Base-by-base conservation (phyloP, 2,797 vertebrate species). In the Protosalanx chinensis region DNA sequence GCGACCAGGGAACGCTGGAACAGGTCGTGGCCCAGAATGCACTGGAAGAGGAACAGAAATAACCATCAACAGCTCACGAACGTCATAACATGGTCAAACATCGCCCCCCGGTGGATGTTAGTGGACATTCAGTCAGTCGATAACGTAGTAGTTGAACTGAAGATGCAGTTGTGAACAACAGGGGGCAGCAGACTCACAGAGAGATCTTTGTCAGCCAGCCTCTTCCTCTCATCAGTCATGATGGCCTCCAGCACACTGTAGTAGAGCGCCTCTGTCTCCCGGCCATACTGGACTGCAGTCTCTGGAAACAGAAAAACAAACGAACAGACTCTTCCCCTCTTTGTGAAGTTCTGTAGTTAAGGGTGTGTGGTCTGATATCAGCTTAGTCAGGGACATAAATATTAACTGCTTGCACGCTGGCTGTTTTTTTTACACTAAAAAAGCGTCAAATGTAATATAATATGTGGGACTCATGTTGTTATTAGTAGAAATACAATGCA, bases 181-280 rank as follows among this genome's bases (percentile, higher is more conserved):
- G 85, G 70, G 74, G 84, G 75, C 66, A 58, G 63, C 16, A 64
- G 80, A 91, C 95, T 94, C 91, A 96, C 96, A 70, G 93, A 94
- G 78, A 95, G 83, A 76, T 94, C 93, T 2, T 64, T 71, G 10
- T 92, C 85, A 67, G 91, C 93, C 68, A 91, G 82, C 63, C 92
- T 89, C 75, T 74, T 93, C 78, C 87, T 93, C 84, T 95, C 94
- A 51, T 94, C 86, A 71, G 87, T 90, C 79, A 93, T 81, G 64
- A 95, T 71, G 2, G 85, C 84, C 85, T 98, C 95, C 78, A 97
- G 82, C 33, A 96, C 93, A 82, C 92, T 94, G 87, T 95, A 96
- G 85, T 95, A 98, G 29, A 95, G 91, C 23, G 88, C 85, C 76
- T 88, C 86, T 1, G 95, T 93, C 76, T 92, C 85, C 46, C 77